Evolutionary conservation across 2,888 invertebrate genomes (phyloP).

Genomic region (Ectemnius lituratus): DNA sequence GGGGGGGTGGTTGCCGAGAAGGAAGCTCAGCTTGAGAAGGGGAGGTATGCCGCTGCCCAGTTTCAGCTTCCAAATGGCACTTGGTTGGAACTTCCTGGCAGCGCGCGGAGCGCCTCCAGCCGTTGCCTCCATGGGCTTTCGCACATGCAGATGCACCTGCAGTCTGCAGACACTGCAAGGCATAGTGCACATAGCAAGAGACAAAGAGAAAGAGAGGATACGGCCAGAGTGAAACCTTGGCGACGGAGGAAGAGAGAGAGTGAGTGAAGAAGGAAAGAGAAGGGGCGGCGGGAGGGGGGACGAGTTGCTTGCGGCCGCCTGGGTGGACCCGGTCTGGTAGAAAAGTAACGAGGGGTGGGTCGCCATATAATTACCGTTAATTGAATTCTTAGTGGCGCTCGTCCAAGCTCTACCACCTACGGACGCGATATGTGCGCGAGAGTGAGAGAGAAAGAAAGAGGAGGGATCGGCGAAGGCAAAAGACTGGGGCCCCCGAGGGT

Average conservation of each 20-base stretch:
- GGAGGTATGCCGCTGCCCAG: constrained; percentile 23
- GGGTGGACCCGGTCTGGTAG: constrained; percentile 36
- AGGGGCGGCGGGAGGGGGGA: constrained; percentile 15
- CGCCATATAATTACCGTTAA: constrained; percentile 74
- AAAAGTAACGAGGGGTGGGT: constrained; percentile 60
- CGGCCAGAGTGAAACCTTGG: neutral
- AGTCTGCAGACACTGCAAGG: constrained; percentile 6
- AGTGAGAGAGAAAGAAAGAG: neutral
- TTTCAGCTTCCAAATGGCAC: constrained; percentile 70
- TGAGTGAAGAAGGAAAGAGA: constrained; percentile 16
- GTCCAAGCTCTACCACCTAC: constrained; percentile 63
- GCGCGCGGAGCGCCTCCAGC: constrained; percentile 25
- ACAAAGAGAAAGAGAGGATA: constrained; percentile 5
- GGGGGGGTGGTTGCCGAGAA: neutral
- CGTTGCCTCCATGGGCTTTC: constrained; percentile 25
- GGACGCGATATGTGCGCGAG: constrained; percentile 18
- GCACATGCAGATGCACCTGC: constrained; percentile 56
- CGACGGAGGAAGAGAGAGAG: constrained; percentile 1
- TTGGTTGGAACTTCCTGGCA: constrained; percentile 74
- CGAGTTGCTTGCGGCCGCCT: constrained; percentile 20
- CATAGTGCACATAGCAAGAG: too few species aligned
- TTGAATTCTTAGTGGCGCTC: constrained; percentile 72
- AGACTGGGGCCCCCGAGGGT: constrained; percentile 34
- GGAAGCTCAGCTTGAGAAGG: neutral
- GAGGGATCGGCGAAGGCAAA: too few species aligned